Evolutionary conservation across 2,888 invertebrate species (phyloP).

Genomic region (Erebia epiphron): DNA sequence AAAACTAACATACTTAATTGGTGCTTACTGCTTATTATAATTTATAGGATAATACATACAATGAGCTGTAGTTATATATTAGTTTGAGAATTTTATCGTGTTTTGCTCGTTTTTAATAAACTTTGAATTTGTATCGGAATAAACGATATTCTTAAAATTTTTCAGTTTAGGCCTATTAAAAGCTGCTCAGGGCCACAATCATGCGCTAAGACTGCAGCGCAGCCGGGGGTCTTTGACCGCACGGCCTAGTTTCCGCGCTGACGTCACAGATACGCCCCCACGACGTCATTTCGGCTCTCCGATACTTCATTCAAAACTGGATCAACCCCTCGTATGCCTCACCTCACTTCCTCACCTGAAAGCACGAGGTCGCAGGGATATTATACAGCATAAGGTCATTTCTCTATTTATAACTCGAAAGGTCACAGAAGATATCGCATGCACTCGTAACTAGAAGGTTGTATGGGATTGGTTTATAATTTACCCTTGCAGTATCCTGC

Average conservation of each 20-base stretch:
- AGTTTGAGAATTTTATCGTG: neutral
- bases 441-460: too few relatives aligned
- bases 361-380: slow-evolving; percentile 54
- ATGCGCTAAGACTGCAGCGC: slow-evolving; percentile 64
- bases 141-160: slow-evolving; percentile 2
- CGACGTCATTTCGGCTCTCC: slow-evolving; percentile 76
- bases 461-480: too few relatives aligned
- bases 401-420: slow-evolving; percentile 56
- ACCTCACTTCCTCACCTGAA: slow-evolving; percentile 50
- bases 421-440: slow-evolving; percentile 45
- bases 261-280: slow-evolving; percentile 77
- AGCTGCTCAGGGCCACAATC: slow-evolving; percentile 40
- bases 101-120: neutral
- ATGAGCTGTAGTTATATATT: neutral
- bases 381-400: slow-evolving; percentile 60
- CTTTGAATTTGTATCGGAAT: neutral
- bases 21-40: too few relatives aligned
- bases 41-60: too few relatives aligned
- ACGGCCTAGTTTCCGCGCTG: slow-evolving; percentile 71
- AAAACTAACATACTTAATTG: too few relatives aligned
- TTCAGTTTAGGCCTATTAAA: slow-evolving; percentile 6
- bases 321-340: slow-evolving; percentile 66
- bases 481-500: too few relatives aligned
- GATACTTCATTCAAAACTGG: slow-evolving; percentile 78
- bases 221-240: slow-evolving; percentile 66